Evolutionary conservation across 2,888 invertebrate genomes (phyloP), one percentile per base, ranked within the genome.

Genomic region (Drosophila prolongata): DNA sequence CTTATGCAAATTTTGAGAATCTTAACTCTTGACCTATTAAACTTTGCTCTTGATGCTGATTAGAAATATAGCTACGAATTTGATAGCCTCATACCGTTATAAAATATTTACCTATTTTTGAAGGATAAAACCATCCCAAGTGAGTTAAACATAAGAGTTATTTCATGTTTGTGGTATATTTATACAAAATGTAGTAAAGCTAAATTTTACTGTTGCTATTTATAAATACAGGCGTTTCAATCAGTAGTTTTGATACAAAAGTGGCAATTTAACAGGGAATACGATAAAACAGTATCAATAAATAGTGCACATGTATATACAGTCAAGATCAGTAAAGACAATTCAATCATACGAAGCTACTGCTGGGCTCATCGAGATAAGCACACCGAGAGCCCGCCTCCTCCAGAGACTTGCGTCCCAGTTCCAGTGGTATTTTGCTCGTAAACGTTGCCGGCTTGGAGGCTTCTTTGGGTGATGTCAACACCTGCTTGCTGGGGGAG

Each of bases 351-450:
- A 95, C 95, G 92, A 95, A 95, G 92, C 95, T 95, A 92, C 95
- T 94, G 75, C 94, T 94, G 6, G 95, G 93, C 80, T 94, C 94
- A 81, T 95, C 95, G 75, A 95, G 91, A 90, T 94, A 95, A 57
- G 94, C 92, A 57, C 93, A 92, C 56, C 92, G 90, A 16, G 85
- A 81, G 42, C 77, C 78, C 16, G 87, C 70, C 61, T 88, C 82
- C 40, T 90, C 87, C 24, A 89, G 55, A 4, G 88, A 54, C 46
- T 84, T 84, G 37, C 89, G 87, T 24, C 60, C 71, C 34, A 77
- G 52, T 14, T 87, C 83, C 40, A 83, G 74, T 62, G 89, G 82
- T 50, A 89, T 70, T 56, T 91, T 90, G 56, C 88, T 84, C 50
- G 75, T 80, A 62, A 90, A 89, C 49, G 67, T 47, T 14, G 77